Conservation (phyloP, 53 echinoderm and acorn worm species). For the Pentamera pediparva region DNA sequence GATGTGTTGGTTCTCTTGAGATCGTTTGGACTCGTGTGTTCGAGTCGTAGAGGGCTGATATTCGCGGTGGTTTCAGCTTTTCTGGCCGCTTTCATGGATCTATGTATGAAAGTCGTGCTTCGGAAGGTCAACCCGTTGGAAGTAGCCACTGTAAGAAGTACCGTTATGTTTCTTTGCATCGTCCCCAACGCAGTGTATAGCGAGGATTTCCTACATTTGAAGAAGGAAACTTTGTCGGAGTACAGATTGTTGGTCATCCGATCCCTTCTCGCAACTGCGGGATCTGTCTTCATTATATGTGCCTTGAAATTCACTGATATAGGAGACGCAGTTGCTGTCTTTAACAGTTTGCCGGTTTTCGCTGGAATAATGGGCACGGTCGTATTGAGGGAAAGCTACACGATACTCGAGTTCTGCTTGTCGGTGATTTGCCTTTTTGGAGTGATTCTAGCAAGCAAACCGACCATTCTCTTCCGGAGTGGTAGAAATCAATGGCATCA, state of each 20-base stretch:
- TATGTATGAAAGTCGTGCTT: neutral
- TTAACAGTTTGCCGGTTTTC: conserved; percentile 5
- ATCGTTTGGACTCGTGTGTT: neutral
- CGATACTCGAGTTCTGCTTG: neutral
- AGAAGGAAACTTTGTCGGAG: neutral
- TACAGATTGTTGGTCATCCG: neutral
- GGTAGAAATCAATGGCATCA: neutral
- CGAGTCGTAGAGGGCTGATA: neutral
- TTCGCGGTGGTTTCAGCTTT: neutral
- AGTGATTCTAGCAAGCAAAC: neutral
- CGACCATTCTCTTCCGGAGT: neutral
- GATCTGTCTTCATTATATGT: neutral
- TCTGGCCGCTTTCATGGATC: conserved; percentile 5
- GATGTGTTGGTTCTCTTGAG: neutral
- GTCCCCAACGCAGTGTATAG: neutral
- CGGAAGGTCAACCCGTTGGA: neutral
- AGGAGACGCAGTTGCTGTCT: neutral
- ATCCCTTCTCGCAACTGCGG: neutral
- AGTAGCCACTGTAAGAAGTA: neutral
- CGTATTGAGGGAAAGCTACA: neutral
- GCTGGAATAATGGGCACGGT: neutral
- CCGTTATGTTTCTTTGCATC: neutral
- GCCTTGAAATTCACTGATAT: conserved; percentile 8
- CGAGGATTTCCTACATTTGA: neutral
- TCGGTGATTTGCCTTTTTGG: neutral